A percentile compares a stretch with the other conserved stretches of the same genome.
Evolutionary conservation across 2,113 vertebrate genomes (phyloP).

Genomic region (Caloenas nicobarica): DNA sequence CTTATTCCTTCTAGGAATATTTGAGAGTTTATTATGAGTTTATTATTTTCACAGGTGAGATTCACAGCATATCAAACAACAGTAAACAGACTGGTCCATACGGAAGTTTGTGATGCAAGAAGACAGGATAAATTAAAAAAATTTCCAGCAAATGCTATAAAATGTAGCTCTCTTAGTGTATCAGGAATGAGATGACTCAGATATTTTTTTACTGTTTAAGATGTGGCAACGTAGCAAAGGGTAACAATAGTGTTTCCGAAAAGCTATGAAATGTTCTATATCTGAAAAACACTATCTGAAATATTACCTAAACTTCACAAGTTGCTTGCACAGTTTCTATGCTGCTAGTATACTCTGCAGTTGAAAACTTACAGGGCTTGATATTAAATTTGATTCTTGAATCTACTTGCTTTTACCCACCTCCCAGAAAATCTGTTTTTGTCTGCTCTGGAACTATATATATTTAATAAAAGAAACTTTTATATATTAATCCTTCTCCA

Average conservation of each 20-base stretch:
- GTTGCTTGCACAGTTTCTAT: background rate
- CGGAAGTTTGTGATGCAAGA: background rate
- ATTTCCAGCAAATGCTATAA: background rate
- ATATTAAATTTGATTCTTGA: background rate
- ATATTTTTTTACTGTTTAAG: background rate
- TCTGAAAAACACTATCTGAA: background rate
- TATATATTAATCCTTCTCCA: background rate
- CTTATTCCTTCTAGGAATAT: background rate
- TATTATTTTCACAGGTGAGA: background rate
- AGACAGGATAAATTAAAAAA: background rate
- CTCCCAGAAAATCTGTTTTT: background rate
- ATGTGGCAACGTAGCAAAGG: background rate
- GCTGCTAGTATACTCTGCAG: background rate
- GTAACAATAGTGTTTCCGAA: background rate
- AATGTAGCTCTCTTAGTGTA: background rate
- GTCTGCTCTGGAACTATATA: background rate
- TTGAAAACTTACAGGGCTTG: background rate
- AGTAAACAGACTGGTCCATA: background rate
- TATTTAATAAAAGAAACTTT: background rate
- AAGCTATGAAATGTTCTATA: background rate
- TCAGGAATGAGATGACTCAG: background rate
- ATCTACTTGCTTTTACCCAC: background rate
- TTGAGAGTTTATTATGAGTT: background rate
- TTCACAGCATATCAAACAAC: background rate
- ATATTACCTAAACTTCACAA: background rate